These are phyloP conservation scores for Eptatretus burgeri DNA, from an alignment of 2,113 vertebrate genomes.

Conservation along the genomic window DNA sequence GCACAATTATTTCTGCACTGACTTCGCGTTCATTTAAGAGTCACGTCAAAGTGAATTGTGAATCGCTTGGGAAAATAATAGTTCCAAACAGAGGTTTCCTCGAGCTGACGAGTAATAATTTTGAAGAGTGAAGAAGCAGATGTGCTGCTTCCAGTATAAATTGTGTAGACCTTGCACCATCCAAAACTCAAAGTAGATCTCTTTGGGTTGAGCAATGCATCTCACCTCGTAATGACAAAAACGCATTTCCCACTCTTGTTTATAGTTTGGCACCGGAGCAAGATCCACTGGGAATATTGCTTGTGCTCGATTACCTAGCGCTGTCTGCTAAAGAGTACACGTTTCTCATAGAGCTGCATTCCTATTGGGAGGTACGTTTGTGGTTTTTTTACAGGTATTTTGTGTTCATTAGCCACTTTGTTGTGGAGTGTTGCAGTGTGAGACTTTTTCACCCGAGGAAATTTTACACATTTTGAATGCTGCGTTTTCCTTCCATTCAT, in stretches of 20 bases:
- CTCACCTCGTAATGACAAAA: background rate
- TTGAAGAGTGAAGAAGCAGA: background rate
- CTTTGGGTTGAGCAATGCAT: background rate
- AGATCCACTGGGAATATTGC: constrained; percentile 61
- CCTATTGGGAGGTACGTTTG: constrained; percentile 57
- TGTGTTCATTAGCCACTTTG: too few relatives aligned
- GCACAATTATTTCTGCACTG: too few relatives aligned
- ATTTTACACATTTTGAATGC: too few relatives aligned
- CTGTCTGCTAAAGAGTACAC: constrained; percentile 45
- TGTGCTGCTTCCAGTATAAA: background rate
- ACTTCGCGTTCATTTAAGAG: too few relatives aligned
- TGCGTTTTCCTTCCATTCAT: too few relatives aligned
- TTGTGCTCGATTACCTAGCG: constrained; percentile 50
- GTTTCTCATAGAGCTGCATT: constrained; percentile 38
- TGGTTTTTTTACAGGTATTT: too few relatives aligned
- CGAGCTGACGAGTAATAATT: background rate
- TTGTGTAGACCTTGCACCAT: background rate
- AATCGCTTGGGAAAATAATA: background rate
- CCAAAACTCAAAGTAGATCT: background rate
- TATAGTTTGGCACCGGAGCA: constrained; percentile 57
- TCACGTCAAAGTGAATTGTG: background rate
- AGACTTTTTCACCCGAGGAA: too few relatives aligned
- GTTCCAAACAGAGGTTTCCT: background rate
- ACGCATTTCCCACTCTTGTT: background rate
- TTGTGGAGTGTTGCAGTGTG: too few relatives aligned